Conservation (phyloP, 2,888 invertebrate species). For the Meandrusa payeni region DNA sequence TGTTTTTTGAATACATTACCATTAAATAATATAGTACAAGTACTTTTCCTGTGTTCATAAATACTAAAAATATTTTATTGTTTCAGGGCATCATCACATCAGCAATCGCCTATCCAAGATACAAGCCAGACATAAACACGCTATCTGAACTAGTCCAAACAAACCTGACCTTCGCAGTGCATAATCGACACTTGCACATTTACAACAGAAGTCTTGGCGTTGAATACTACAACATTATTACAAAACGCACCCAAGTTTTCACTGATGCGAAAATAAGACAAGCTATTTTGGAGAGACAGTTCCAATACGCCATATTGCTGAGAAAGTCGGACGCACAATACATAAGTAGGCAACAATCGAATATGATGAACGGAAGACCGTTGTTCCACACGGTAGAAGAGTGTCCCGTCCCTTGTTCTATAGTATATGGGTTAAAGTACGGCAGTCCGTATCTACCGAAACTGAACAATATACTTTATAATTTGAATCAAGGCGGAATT, state of each 20-base stretch:
- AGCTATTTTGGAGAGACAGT: conserved; percentile 58
- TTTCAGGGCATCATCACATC: conserved; percentile 69
- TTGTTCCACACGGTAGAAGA: conserved; percentile 69
- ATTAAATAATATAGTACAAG: too few relatives aligned
- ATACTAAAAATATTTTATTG: too few relatives aligned
- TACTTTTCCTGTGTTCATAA: too few relatives aligned
- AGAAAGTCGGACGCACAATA: conserved; percentile 64
- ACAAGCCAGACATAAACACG: conserved; percentile 52
- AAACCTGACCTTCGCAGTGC: conserved; percentile 59
- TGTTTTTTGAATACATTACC: too few relatives aligned
- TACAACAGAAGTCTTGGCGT: conserved; percentile 52
- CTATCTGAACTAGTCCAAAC: conserved; percentile 43
- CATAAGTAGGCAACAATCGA: conserved; percentile 47
- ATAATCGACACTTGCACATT: conserved; percentile 52
- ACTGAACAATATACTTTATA: conserved; percentile 64
- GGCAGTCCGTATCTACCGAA: conserved; percentile 79
- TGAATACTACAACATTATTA: conserved; percentile 41
- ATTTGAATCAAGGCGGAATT: conserved; percentile 75
- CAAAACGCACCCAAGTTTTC: conserved; percentile 53
- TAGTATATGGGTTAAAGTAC: conserved; percentile 78
- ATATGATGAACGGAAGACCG: conserved; percentile 61
- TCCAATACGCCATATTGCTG: conserved; percentile 69
- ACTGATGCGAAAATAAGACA: conserved; percentile 57
- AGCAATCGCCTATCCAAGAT: conserved; percentile 63
- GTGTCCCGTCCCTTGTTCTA: conserved; percentile 79